A percentile compares a stretch with the other conserved stretches of the same genome.
phyloP scores from a whole-genome alignment of 2,797 vertebrate genomes.

The Gadopsis marmoratus region DNA sequence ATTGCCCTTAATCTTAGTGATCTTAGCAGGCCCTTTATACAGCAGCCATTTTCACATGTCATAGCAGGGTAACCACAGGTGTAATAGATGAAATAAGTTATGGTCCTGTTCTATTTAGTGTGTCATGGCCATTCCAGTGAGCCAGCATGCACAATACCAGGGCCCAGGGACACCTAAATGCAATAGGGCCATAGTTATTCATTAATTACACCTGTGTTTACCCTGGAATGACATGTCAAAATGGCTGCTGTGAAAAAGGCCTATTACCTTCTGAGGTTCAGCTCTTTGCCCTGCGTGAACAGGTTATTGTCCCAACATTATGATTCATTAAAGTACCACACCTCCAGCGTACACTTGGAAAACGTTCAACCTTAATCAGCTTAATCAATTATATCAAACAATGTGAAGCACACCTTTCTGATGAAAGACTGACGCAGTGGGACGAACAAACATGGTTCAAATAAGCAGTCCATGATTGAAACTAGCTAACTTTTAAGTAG shows the following conservation, averaged over 20 bases:
- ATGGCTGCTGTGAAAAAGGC: too few species aligned
- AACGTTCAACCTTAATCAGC: neutral
- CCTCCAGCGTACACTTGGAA: neutral
- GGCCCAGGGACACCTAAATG: too few species aligned
- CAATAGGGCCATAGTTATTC: too few species aligned
- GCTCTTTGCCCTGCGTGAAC: neutral
- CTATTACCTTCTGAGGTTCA: neutral
- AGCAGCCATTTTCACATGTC: too few species aligned
- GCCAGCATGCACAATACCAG: too few species aligned
- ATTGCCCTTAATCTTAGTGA: neutral
- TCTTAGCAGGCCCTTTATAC: too few species aligned
- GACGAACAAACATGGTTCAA: neutral
- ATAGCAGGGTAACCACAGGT: too few species aligned
- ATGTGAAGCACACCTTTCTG: neutral
- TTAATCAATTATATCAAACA: neutral
- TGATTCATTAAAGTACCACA: neutral
- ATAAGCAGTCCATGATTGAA: neutral
- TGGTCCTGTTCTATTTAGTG: too few species aligned
- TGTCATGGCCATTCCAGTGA: too few species aligned
- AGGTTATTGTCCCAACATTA: neutral
- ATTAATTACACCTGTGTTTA: too few species aligned
- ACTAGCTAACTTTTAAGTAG: neutral
- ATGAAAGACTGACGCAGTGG: neutral
- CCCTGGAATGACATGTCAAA: too few species aligned
- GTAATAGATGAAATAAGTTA: too few species aligned